A percentile compares a stretch with the other conserved stretches of the same genome.
Conservation (phyloP, 2,797 vertebrate genomes). For the Parotocinclus haroldoi region DNA sequence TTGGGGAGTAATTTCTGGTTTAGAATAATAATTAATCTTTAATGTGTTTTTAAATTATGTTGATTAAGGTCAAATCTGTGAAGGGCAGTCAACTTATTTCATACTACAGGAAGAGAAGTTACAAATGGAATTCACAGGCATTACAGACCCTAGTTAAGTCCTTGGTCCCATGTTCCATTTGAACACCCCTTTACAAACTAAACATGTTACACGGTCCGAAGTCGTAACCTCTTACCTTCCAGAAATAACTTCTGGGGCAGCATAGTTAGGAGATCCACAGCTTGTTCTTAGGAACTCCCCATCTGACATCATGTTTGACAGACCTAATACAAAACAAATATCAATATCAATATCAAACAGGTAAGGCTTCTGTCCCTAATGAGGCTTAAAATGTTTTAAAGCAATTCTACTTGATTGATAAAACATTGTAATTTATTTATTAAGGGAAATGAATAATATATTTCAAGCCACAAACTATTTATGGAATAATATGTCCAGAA, state of each 20-base stretch:
- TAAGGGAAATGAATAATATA: no score
- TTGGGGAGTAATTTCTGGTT: no score
- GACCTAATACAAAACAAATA: conserved; percentile 68
- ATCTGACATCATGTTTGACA: conserved; percentile 99
- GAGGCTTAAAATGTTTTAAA: background rate
- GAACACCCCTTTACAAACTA: background rate
- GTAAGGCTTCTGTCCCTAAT: background rate
- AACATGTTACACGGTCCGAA: background rate
- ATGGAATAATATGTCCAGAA: no score
- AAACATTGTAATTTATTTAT: background rate
- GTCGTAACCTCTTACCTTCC: conserved; percentile 79
- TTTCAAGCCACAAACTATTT: no score
- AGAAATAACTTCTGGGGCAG: conserved; percentile 97
- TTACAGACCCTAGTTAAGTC: no score
- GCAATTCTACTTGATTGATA: background rate
- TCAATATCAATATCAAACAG: background rate
- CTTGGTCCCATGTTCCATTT: no score
- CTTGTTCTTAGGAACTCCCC: conserved; percentile 97
- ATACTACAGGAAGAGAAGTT: no score
- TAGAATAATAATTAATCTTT: no score
- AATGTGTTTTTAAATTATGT: no score
- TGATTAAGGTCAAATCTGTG: no score
- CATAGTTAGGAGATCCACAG: conserved; percentile 97
- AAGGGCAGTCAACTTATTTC: no score
- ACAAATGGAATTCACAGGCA: no score